Evolutionary conservation across 2,797 vertebrate species (phyloP).

Genomic region (Periparus ater): DNA sequence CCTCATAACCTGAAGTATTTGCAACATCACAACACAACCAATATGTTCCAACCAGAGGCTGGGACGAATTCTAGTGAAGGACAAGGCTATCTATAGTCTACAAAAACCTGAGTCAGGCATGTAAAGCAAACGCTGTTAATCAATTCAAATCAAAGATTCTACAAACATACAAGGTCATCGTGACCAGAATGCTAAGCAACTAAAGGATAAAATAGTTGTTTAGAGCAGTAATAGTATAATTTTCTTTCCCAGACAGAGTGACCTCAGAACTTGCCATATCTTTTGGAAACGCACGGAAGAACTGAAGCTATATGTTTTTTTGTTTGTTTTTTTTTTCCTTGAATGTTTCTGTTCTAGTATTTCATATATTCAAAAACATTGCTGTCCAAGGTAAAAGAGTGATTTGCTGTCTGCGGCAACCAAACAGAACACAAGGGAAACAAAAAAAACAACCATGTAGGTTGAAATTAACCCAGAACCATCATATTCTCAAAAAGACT

Average conservation of each 20-base stretch:
- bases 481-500: background rate
- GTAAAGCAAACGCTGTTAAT: background rate
- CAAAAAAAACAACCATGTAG: background rate
- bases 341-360: background rate
- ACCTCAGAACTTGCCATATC: background rate
- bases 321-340: background rate
- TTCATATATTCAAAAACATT: background rate
- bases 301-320: background rate
- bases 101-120: background rate
- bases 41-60: background rate
- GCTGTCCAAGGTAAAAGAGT: background rate
- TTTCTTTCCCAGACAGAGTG: background rate
- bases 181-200: background rate
- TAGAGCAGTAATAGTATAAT: background rate
- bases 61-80: background rate
- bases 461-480: background rate
- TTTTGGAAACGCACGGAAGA: background rate
- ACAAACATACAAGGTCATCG: background rate
- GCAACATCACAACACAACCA: background rate
- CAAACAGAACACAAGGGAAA: background rate
- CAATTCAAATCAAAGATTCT: slow-evolving; percentile 6
- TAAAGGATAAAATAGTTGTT: background rate
- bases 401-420: background rate
- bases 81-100: background rate
- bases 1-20: background rate